Conservation (phyloP, 2,113 vertebrate species). For the Hypomesus transpacificus region DNA sequence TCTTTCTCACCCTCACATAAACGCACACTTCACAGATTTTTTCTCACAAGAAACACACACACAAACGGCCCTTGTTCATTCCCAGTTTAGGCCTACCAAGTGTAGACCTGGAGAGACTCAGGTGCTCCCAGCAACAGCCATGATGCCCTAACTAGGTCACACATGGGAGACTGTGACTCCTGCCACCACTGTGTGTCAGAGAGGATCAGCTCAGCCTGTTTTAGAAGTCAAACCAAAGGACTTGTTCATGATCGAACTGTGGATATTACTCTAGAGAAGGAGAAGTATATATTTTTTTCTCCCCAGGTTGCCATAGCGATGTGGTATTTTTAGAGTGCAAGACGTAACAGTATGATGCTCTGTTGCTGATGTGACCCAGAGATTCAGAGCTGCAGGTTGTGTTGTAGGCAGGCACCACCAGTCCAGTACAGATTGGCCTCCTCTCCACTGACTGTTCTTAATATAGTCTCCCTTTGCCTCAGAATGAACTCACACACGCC, state of each 20-base stretch:
- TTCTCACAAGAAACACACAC: no score
- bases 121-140: neutral
- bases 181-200: neutral
- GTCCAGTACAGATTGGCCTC: constrained; percentile 35
- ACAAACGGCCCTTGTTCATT: neutral
- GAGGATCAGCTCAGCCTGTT: neutral
- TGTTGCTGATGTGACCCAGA: constrained; percentile 14
- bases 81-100: neutral
- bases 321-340: neutral
- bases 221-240: neutral
- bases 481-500: constrained; percentile 6
- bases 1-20: neutral
- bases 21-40: neutral
- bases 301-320: constrained; percentile 13
- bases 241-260: neutral
- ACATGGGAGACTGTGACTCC: neutral
- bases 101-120: neutral
- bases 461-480: constrained; percentile 41
- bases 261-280: neutral
- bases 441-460: constrained; percentile 37
- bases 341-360: neutral
- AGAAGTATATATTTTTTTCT: neutral
- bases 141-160: neutral
- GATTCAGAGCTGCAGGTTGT: constrained; percentile 9
- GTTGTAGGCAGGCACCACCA: constrained; percentile 3